A percentile compares a stretch with the other conserved stretches of the same genome.
Conservation (phyloP, 35 echinoderm and acorn worm genomes). For the Heliocidaris tuberculata region DNA sequence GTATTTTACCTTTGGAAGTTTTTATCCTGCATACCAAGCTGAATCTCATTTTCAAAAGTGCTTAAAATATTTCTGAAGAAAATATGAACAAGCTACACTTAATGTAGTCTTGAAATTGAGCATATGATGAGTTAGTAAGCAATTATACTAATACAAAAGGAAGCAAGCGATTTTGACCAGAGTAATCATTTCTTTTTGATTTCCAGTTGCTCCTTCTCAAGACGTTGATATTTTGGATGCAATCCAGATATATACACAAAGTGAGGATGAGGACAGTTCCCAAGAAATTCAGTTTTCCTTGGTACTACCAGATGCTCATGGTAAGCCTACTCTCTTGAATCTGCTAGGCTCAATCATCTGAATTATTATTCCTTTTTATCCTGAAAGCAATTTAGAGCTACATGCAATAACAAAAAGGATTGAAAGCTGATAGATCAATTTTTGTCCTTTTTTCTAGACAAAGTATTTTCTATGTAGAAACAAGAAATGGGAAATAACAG, state of each 20-base stretch:
- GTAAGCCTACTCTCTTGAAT: not conserved
- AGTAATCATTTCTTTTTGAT: not conserved
- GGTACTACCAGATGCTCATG: slow-evolving; percentile 40
- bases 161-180: not conserved
- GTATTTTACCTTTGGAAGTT: too few relatives aligned
- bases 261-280: slow-evolving; percentile 61
- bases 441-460: not conserved
- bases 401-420: too few relatives aligned
- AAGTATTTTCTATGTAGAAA: too few relatives aligned
- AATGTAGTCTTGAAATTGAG: too few relatives aligned
- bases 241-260: not conserved
- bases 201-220: not conserved
- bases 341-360: not conserved
- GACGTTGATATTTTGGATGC: not conserved
- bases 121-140: too few relatives aligned
- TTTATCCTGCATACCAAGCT: too few relatives aligned
- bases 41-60: too few relatives aligned
- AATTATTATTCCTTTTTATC: not conserved
- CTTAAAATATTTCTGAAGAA: too few relatives aligned
- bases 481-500: too few relatives aligned
- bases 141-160: not conserved
- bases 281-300: slow-evolving; percentile 64
- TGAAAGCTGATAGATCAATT: not conserved
- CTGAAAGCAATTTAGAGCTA: not conserved
- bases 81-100: too few relatives aligned